Conservation (phyloP, 2,797 vertebrate species). For the Sardinella longiceps region DNA sequence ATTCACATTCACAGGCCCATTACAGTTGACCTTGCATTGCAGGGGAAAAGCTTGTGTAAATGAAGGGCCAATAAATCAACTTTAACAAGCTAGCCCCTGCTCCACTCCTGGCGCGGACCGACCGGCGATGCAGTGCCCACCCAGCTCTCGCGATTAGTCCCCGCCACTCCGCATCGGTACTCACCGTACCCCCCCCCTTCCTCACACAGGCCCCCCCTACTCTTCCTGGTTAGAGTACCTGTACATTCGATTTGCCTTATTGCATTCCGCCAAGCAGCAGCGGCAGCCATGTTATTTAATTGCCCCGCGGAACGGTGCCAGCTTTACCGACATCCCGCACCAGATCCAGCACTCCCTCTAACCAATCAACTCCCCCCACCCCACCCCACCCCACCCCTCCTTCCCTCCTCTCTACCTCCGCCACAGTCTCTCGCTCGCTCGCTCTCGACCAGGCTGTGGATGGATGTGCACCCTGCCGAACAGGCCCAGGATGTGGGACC, state of each 20-base stretch:
- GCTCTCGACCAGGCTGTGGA: constrained; percentile 33
- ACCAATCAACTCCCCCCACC: background rate
- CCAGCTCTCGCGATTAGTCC: constrained; percentile 71
- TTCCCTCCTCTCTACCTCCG: background rate
- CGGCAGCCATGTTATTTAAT: constrained; percentile 70
- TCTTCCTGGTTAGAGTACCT: constrained; percentile 70
- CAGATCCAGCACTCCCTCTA: constrained; percentile 5
- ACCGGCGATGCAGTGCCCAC: constrained; percentile 68
- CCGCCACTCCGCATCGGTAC: constrained; percentile 42
- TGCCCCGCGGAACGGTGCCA: constrained; percentile 69
- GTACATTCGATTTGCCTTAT: constrained; percentile 75
- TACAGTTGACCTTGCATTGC: constrained; percentile 82
- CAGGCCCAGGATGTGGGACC: constrained; percentile 28
- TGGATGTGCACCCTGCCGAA: background rate
- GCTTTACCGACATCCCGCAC: constrained; percentile 1
- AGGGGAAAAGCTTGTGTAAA: constrained; percentile 76
- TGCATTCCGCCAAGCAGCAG: constrained; percentile 68
- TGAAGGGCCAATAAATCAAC: constrained; percentile 82
- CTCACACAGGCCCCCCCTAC: constrained; percentile 38
- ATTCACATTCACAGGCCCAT: constrained; percentile 81
- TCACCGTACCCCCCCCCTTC: background rate
- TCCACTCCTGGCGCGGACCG: constrained; percentile 55
- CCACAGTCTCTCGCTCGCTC: constrained; percentile 57
- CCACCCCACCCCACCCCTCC: background rate
- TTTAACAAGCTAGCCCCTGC: constrained; percentile 78